Conservation (phyloP, 2,888 invertebrate species). For the Linyphia triangularis region DNA sequence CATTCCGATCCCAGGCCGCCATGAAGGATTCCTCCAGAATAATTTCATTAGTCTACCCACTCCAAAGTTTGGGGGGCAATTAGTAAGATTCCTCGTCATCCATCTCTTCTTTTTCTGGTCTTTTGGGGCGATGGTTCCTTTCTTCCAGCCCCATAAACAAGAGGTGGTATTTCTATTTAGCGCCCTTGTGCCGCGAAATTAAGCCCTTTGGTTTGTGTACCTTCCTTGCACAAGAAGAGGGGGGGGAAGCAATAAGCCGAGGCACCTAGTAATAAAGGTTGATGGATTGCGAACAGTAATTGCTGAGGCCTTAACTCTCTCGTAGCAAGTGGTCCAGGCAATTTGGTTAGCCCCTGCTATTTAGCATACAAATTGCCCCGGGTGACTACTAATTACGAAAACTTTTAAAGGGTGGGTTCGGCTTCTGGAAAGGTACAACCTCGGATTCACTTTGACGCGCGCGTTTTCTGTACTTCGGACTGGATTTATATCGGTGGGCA, state of each 20-base stretch:
- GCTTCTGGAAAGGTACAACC: conserved; percentile 36
- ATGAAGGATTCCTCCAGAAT: conserved; percentile 61
- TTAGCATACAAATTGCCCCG: conserved; percentile 74
- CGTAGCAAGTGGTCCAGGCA: conserved; percentile 67
- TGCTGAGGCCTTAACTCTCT: conserved; percentile 54
- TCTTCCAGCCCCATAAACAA: conserved; percentile 33
- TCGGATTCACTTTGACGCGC: conserved; percentile 25
- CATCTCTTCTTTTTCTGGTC: conserved; percentile 42
- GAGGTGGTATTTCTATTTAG: conserved; percentile 66
- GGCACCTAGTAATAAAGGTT: conserved; percentile 74
- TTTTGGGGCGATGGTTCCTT: conserved; percentile 9
- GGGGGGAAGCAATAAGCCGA: conserved; percentile 57
- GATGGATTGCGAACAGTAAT: conserved; percentile 74
- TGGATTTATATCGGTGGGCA: conserved; percentile 19
- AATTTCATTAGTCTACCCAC: conserved; percentile 66
- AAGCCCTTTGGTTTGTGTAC: conserved; percentile 49
- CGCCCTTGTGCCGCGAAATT: conserved; percentile 45
- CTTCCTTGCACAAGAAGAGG: conserved; percentile 24
- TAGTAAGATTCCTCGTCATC: conserved; percentile 60
- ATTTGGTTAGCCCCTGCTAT: conserved; percentile 69
- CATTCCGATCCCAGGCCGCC: neutral
- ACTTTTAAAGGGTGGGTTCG: conserved; percentile 56
- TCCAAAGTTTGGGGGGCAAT: conserved; percentile 67
- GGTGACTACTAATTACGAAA: conserved; percentile 69
- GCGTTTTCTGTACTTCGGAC: conserved; percentile 8